Base-by-base conservation (phyloP, 2,888 invertebrate genomes). In the Stenchaetothrips biformis region DNA sequence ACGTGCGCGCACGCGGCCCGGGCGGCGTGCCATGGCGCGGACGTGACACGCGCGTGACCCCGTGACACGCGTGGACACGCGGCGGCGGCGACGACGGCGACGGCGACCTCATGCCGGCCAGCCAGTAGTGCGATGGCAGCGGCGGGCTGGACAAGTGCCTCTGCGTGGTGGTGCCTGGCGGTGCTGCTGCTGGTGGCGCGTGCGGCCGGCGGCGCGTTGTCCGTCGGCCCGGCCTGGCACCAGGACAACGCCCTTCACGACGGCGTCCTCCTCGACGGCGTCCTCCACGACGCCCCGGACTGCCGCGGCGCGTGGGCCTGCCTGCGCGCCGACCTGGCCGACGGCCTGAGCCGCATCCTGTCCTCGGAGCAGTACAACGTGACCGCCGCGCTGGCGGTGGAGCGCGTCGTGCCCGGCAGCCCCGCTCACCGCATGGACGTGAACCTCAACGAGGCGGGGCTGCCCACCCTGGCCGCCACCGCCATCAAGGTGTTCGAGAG, bases 401-500 rank as follows among this genome's bases (percentile, higher is more conserved):
- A 74, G 21, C 21, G 67, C 21, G 25, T 74, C 53, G 16, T 13
- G 11, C 53, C 53, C 21, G 67, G 25, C 9, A 2, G 25, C 21
- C 21, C 11, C 25, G 67, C 67, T 1, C 37, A 37, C 37, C 37
- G 37, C 37, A 37, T 37, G 25, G 67, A 74, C 67, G 67, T 74
- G 4, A 25, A 21, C 67, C 67, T 74, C 25, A 74, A 74, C 67
- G 67, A 74, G 67, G 67, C 67, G 21, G 67, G 67, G 2, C 67
- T 74, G 67, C 67, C 67, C 25, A 74, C 67, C 21, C 67, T 74
- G 21, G 67, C 67, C 9, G n/a, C 67, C 67, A 74, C 67, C 67
- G 67, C 67, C 67, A 74, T 74, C 67, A 74, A 74, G 67, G 67
- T 74, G 21, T 74, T 74, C 67, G 67, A 74, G 67, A 74, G 21